Conservation (phyloP, 2,113 vertebrate genomes). For the Entomyzon cyanotis region DNA sequence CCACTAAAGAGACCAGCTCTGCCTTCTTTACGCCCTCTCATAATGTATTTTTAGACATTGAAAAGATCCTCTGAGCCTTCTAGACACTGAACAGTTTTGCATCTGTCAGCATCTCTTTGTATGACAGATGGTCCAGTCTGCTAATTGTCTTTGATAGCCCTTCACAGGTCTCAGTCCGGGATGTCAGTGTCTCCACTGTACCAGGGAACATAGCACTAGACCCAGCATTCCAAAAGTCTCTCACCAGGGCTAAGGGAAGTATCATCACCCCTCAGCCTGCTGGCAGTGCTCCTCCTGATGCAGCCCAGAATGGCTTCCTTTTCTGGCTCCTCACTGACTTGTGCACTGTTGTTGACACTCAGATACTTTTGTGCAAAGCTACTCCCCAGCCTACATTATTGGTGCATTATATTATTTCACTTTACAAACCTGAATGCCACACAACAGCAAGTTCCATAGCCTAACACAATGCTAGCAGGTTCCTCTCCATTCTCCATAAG, state of each 20-base stretch:
- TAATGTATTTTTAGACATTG: not conserved
- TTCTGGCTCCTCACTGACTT: not conserved
- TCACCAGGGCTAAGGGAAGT: not conserved
- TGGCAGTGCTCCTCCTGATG: not conserved
- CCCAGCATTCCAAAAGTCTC: not conserved
- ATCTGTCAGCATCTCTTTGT: not conserved
- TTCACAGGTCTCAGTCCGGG: not conserved
- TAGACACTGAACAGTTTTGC: not conserved
- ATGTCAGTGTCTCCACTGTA: not conserved
- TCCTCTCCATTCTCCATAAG: not conserved
- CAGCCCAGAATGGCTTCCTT: not conserved
- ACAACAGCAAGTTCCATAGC: not conserved
- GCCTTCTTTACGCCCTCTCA: not conserved
- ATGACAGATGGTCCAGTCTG: not conserved
- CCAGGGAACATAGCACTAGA: not conserved
- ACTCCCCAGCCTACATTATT: not conserved
- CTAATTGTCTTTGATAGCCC: not conserved
- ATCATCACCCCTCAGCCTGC: not conserved
- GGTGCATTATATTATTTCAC: not conserved
- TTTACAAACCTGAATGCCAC: not conserved
- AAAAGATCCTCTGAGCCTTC: not conserved
- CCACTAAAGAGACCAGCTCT: not conserved
- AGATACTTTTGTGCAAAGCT: not conserved
- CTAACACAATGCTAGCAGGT: not conserved
- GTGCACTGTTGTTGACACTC: not conserved